phyloP scores from a whole-genome alignment of 2,113 vertebrate genomes.

The Calyptommatus sinebrachiatus region DNA sequence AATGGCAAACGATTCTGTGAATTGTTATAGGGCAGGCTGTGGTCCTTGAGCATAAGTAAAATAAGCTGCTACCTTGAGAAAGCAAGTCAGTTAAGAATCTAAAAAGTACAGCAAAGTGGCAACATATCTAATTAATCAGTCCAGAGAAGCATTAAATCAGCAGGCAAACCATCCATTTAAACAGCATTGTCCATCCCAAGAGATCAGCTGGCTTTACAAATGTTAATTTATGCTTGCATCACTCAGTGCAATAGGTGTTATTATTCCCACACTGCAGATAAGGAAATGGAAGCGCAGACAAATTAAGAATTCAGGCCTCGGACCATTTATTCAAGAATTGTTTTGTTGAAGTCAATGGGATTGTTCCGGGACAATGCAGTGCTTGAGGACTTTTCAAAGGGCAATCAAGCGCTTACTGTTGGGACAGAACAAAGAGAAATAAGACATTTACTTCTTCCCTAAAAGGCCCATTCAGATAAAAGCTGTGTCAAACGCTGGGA shows the following conservation, averaged over 20 bases:
- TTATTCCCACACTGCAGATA: conserved; percentile 7
- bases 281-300: not conserved
- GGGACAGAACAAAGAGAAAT: not conserved
- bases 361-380: conserved; percentile 9
- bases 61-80: not conserved
- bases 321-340: conserved; percentile 26
- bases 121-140: conserved; percentile 29
- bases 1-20: conserved; percentile 4
- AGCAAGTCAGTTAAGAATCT: conserved; percentile 19
- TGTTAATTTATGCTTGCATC: conserved; percentile 22
- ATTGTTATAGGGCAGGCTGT: not conserved
- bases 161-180: conserved; percentile 34
- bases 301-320: conserved; percentile 29
- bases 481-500: no score
- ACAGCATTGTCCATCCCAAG: conserved; percentile 20
- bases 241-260: conserved; percentile 13
- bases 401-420: not conserved
- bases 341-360: conserved; percentile 21
- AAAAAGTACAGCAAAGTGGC: conserved; percentile 3
- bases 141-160: conserved; percentile 33
- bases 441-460: no score
- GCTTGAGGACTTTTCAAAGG: conserved; percentile 21
- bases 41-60: not conserved
- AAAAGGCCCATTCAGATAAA: not conserved
- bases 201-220: conserved; percentile 21